Conservation (phyloP, 2,113 vertebrate species). For the Triplophysa tibetana region DNA sequence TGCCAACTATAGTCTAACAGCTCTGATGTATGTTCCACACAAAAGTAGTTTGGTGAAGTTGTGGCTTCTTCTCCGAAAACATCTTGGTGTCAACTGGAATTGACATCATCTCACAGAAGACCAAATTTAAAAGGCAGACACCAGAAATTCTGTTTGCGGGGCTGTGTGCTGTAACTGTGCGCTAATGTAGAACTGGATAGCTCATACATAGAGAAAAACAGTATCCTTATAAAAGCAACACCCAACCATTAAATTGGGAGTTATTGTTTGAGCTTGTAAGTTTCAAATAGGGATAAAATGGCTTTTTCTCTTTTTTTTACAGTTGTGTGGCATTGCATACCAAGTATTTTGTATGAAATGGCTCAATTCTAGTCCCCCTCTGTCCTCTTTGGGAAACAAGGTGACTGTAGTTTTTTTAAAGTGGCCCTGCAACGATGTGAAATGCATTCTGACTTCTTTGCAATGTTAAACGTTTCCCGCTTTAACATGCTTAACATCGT, state of each 20-base stretch:
- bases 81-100: background rate
- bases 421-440: no score
- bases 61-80: background rate
- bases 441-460: no score
- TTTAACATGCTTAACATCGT: no score
- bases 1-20: slow-evolving; percentile 48
- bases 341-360: no score
- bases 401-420: no score
- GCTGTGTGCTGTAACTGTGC: background rate
- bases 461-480: no score
- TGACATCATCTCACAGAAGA: background rate
- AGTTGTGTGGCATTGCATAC: background rate
- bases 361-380: no score
- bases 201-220: background rate
- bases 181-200: background rate
- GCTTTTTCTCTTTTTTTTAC: no score
- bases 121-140: background rate
- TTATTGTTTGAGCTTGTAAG: background rate
- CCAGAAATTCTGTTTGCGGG: background rate
- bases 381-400: no score
- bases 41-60: slow-evolving; percentile 9
- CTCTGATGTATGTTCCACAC: slow-evolving; percentile 57
- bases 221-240: background rate
- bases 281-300: background rate
- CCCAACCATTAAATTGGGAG: background rate